Evolutionary conservation across 2,797 vertebrate genomes (phyloP), one percentile per base, ranked within the genome.

Genomic region (Leuciscus waleckii): DNA sequence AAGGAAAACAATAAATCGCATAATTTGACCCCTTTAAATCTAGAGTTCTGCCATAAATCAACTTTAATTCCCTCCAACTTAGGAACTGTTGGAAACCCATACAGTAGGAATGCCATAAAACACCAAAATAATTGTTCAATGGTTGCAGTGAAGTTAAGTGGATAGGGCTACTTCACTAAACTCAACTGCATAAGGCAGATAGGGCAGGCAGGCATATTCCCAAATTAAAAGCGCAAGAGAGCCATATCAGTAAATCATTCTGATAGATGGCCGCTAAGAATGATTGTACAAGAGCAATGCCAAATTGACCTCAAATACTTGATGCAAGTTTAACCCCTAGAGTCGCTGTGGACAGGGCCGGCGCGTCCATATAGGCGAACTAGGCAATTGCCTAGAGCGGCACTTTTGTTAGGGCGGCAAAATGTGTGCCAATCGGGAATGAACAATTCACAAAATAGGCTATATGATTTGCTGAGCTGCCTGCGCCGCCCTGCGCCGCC

Each of bases 231-330:
- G 19, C 21, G 37, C 78, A 68, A 67, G 63, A 37, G 21, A 54
- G 79, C 69, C 51, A 73, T 51, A 82, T 73, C n/a, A 82, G 80
- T 82, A 82, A 73, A 82, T 73, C 68, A 82, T 11, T 82, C 43
- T 61, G 80, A 82, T 46, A 69, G 37, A 82, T 82, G 7, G 80
- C 11, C 17, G 11, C 26, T 73, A 61, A 82, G 51, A 61, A 7
- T 71, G 68, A 82, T 73, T 82, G 68, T 41, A 43, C 80, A 61
- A 56, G 65, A 81, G 65, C 32, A 26, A 69, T 37, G 46, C 21
- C 46, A 49, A 54, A 81, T 26, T 69, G 65, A 69, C 46, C 51
- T 19, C 68, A 46, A 82, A 73, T 43, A 32, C 51, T 82, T 82
- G 80, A 82, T 82, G 68, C 19, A 6, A 26, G 35, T 21, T 73